Base-by-base conservation (phyloP, 2,113 vertebrate species). In the Mus spicilegus region DNA sequence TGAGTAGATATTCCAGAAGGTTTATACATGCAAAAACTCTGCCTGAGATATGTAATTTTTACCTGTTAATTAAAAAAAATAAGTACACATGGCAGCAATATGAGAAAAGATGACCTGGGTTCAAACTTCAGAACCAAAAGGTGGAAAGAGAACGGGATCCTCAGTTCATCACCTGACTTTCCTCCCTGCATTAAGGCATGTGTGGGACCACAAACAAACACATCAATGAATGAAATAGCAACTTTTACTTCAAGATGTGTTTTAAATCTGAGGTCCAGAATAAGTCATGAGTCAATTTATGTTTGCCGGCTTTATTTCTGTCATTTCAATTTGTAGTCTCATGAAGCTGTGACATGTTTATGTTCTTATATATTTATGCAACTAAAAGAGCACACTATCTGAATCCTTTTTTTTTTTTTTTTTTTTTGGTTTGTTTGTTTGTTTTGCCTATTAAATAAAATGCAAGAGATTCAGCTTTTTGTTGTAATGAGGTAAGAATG, bases 401-500 rank as follows among this genome's bases (percentile, higher is more conserved):
- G 84, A 76, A 94, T 5, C 1, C 7, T 89, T 94, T 95, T 36
- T 89, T 91, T 72, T 84, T 33, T 4, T 86, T 36, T 70, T 69
- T 93, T 95, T 78, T n/a, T 3, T 85, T 30, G 42, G 28, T 89
- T 91, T 72, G 87, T 33, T 4, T 86, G 16, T 70, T 69, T 93
- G 93, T 78, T n/a, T 94, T 75, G 81, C 14, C 61, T 58, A 26
- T 39, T 49, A 67, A 67, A 49, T 86, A 91, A 92, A 87, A 72
- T 88, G 30, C 30, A 81, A 73, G 33, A 93, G 92, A 82, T 42
- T 73, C 39, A 77, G 49, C 4, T 77, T 65, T 58, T 90, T 89
- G 33, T 93, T 51, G 54, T 82, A 92, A 90, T 61, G 91, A 81
- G 84, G 3, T 87, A 94, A 96, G 54, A 69, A 26, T 89, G 42